Percentiles rank a stretch among this genome's conserved stretches.
Conservation (phyloP, 1,140 invertebrate species). For the Calliphora vicina region DNA sequence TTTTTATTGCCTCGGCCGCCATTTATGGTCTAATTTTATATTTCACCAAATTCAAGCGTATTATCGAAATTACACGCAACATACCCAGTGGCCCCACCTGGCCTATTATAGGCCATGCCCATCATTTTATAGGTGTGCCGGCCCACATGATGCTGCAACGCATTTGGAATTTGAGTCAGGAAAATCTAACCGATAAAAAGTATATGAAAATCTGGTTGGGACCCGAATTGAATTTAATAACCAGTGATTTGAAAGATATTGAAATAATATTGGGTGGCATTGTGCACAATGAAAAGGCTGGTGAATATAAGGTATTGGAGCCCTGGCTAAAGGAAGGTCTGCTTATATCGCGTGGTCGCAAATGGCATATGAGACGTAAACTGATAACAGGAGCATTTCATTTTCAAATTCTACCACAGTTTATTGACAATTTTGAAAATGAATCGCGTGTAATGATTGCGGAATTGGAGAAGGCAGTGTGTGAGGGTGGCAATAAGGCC, state of each 20-base stretch:
- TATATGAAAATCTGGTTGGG: conserved; percentile 47
- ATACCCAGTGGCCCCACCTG: conserved; percentile 49
- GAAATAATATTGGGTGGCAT: conserved; percentile 47
- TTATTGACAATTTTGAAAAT: conserved; percentile 74
- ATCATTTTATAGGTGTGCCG: conserved; percentile 50
- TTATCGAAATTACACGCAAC: conserved; percentile 51
- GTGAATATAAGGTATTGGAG: conserved; percentile 68
- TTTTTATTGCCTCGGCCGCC: background rate
- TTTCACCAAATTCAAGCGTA: conserved; percentile 51
- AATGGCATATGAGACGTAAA: conserved; percentile 80
- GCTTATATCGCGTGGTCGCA: conserved; percentile 69
- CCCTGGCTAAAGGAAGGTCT: conserved; percentile 80
- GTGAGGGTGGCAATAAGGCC: too few relatives aligned
- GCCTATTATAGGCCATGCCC: conserved; percentile 54
- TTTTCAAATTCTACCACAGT: conserved; percentile 82
- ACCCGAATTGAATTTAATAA: conserved; percentile 48
- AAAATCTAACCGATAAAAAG: conserved; percentile 38
- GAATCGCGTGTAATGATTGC: conserved; percentile 69
- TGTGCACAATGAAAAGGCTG: conserved; percentile 47
- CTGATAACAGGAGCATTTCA: conserved; percentile 88
- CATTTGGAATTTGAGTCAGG: background rate
- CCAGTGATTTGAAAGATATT: conserved; percentile 48
- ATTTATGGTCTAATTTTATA: conserved; percentile 47
- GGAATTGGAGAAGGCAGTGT: conserved; percentile 59
- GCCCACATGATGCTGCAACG: conserved; percentile 40